Conservation (phyloP, 2,888 invertebrate species). For the Lithophane leautieri region DNA sequence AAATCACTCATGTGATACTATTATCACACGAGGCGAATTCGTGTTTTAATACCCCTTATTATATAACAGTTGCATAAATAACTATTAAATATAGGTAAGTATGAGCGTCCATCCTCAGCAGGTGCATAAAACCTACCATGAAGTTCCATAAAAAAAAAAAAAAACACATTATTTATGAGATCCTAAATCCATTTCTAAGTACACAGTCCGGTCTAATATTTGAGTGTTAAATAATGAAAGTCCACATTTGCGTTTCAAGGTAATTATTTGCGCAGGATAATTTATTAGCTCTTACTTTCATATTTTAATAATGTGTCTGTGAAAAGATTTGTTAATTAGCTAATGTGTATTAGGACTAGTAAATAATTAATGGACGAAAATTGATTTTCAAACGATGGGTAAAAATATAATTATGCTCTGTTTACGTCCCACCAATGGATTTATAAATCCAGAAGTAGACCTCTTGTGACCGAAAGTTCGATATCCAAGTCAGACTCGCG, state of each 20-base stretch:
- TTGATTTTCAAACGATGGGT: neutral
- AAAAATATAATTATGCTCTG: neutral
- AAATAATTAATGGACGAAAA: neutral
- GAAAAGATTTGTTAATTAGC: constrained; percentile 49
- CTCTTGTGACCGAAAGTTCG: neutral
- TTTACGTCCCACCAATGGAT: neutral
- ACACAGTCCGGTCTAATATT: constrained; percentile 49
- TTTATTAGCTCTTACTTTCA: constrained; percentile 19
- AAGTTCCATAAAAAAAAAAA: neutral
- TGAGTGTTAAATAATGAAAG: constrained; percentile 45
- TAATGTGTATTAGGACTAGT: constrained; percentile 17
- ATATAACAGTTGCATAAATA: too few species aligned
- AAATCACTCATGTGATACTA: too few species aligned
- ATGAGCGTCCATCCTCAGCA: neutral
- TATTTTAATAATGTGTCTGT: constrained; percentile 1
- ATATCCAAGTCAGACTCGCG: too few species aligned
- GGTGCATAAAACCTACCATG: neutral
- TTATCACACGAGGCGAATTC: too few species aligned
- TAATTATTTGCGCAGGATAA: constrained; percentile 62
- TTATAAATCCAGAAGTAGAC: neutral
- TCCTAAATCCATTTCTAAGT: constrained; percentile 30
- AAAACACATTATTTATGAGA: neutral
- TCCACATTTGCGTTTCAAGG: constrained; percentile 35
- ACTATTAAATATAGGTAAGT: too few species aligned
- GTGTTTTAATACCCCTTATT: too few species aligned